Conservation (phyloP, 2,113 vertebrate species). For the Piaya cayana region DNA sequence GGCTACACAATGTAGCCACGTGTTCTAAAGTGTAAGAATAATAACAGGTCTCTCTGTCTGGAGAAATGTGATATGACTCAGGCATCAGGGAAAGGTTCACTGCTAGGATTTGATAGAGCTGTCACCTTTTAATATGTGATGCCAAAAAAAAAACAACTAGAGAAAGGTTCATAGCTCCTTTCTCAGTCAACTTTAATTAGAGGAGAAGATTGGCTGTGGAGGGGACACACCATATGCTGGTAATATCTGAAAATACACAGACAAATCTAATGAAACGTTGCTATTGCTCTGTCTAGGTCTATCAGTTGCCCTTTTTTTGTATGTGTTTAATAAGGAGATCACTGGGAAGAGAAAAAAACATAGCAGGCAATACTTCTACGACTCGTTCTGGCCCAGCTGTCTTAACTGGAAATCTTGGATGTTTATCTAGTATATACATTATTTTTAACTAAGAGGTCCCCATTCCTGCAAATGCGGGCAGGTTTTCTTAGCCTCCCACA, state of each 20-base stretch:
- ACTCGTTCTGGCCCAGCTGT: not conserved
- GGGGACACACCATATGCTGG: not conserved
- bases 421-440: not conserved
- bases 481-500: slow-evolving; percentile 19
- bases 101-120: not conserved
- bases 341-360: accelerated
- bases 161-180: not conserved
- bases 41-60: not conserved
- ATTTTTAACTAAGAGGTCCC: not conserved
- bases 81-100: not conserved
- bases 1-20: not conserved
- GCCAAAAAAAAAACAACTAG: not conserved
- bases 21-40: not conserved
- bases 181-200: slow-evolving; percentile 30
- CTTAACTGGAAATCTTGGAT: not conserved
- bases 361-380: not conserved
- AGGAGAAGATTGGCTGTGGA: not conserved
- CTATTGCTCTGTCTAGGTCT: not conserved
- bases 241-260: not conserved
- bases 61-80: not conserved
- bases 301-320: not conserved
- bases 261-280: not conserved
- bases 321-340: not conserved
- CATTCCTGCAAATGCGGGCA: not conserved
- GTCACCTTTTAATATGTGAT: not conserved